A percentile compares a stretch with the other conserved stretches of the same genome.
These are phyloP conservation scores for Spisula solida DNA, from an alignment of 2,888 invertebrate genomes.

Conservation along the genomic window DNA sequence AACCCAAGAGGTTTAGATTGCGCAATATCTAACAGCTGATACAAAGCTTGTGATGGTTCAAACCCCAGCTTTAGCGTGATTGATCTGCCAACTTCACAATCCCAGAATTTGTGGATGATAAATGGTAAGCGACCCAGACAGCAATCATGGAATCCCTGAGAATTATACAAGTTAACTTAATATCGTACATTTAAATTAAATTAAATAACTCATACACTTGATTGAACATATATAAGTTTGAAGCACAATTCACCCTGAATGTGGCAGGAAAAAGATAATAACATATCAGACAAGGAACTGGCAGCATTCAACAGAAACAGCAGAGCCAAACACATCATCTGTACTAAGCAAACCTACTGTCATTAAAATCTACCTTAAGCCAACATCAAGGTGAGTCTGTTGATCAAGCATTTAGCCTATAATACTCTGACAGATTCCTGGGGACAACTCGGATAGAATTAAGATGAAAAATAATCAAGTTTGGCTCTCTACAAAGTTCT, in stretches of 20 bases:
- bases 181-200: too few species aligned
- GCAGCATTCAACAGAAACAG: not conserved
- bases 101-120: too few species aligned
- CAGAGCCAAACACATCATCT: not conserved
- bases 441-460: not conserved
- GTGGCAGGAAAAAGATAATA: too few species aligned
- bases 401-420: not conserved
- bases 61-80: too few species aligned
- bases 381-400: not conserved
- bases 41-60: too few species aligned
- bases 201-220: too few species aligned
- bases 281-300: not conserved
- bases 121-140: too few species aligned
- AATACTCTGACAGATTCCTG: not conserved
- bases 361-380: not conserved
- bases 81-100: too few species aligned
- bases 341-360: not conserved
- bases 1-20: not conserved
- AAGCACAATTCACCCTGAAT: not conserved
- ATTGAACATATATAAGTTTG: too few species aligned
- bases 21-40: too few species aligned
- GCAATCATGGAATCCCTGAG: too few species aligned
- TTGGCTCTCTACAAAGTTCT: conserved; percentile 7
- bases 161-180: too few species aligned
- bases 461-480: not conserved